Base-by-base conservation (phyloP, 2,888 invertebrate species). In the Cheiracanthium punctorium region DNA sequence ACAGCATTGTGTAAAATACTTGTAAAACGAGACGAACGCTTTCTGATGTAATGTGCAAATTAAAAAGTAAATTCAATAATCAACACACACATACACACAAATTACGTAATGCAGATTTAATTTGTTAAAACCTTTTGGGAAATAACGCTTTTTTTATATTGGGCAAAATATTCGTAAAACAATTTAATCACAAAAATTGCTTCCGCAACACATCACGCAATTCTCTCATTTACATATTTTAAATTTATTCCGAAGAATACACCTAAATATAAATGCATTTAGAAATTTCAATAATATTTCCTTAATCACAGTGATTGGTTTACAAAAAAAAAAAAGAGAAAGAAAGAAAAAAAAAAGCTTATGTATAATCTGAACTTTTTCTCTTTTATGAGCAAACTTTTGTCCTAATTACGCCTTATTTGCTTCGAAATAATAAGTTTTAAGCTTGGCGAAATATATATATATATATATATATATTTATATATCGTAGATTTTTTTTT, bases 371-470 rank as follows among this genome's bases (percentile, higher is more conserved):
- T 17, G 2, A 24, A 24, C 58, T 58, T 58, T 48, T 58, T 37
- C 10, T 37, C 10, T 58, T 58, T 58, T 58, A 58, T 58, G 24
- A 58, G 24, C 58, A 24, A 24, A 58, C 24, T 58, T 58, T 58
- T 24, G 24, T 7, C 2, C 58, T 58, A 58, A 58, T 58, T 58
- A 58, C 58, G 24, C 12, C 58, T 58, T 24, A 58, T 58, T 58
- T 58, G 58, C 58, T 58, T 58, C 24, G 58, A 24, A 58, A 58
- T 58, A 58, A 58, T 58, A 58, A 58, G 58, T 58, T 58, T 58
- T 58, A 58, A 58, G 24, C 24, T 24, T 12, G 17, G 5, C 5
- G 24, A 58, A 58, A 37, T 37, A 37, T 37, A 37, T 37, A 37
- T 37, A 37, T 37, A 37, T 37, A 37, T 37, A 37, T 37, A 37